phyloP scores from a whole-genome alignment of 2,888 invertebrate genomes.

The Drosophila merina region DNA sequence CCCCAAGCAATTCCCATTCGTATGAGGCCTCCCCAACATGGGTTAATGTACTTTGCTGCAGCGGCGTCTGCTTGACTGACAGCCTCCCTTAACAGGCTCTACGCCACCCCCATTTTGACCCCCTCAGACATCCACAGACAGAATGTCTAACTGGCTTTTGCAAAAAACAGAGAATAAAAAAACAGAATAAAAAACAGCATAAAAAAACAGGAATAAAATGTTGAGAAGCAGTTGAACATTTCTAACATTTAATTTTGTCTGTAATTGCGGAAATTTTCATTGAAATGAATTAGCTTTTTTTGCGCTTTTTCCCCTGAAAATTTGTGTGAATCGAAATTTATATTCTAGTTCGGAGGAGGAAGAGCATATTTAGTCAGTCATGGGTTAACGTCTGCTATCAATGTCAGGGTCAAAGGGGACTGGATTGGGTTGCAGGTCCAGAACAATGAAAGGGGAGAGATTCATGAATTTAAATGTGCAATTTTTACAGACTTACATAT shows the following conservation, averaged over 20 bases:
- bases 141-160: conserved; percentile 26
- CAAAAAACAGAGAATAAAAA: not conserved
- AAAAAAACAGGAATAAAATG: conserved; percentile 48
- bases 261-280: conserved; percentile 77
- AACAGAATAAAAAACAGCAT: not conserved
- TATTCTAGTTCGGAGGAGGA: conserved; percentile 4
- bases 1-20: conserved; percentile 38
- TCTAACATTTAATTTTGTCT: conserved; percentile 67
- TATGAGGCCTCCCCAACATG: conserved; percentile 46
- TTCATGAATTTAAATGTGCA: not conserved
- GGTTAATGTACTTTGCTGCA: conserved; percentile 72
- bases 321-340: conserved; percentile 36
- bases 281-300: conserved; percentile 69
- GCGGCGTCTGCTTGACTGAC: conserved; percentile 65
- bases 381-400: conserved; percentile 65
- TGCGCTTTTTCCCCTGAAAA: conserved; percentile 27
- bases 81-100: conserved; percentile 45
- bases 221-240: conserved; percentile 47
- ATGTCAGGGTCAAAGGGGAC: conserved; percentile 62
- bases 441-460: conserved; percentile 16
- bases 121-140: conserved; percentile 13
- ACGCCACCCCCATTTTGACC: not conserved
- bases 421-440: not conserved
- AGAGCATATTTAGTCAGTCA: conserved; percentile 13
- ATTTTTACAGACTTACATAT: not conserved